phyloP scores from a whole-genome alignment of 2,888 invertebrate species.

The Ellobium chinense region DNA sequence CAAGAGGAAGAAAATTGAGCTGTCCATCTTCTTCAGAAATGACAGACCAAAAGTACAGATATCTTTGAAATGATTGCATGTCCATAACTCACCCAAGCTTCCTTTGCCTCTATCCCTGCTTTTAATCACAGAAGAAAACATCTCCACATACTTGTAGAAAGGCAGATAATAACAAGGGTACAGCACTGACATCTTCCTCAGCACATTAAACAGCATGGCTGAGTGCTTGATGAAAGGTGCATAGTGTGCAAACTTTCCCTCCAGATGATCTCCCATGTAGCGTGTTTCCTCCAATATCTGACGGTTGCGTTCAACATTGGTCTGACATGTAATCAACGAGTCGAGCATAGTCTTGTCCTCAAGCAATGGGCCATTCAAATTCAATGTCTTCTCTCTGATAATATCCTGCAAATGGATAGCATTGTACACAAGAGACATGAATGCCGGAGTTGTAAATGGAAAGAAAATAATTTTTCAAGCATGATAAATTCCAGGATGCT shows the following conservation, averaged over 20 bases:
- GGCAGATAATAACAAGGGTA: constrained; percentile 73
- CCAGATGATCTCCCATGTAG: constrained; percentile 73
- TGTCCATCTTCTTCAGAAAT: no score
- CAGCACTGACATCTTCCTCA: constrained; percentile 69
- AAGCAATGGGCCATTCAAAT: constrained; percentile 70
- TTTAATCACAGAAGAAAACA: constrained; percentile 67
- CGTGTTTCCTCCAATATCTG: constrained; percentile 74
- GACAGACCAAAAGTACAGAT: no score
- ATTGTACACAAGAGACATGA: background rate
- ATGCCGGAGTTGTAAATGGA: background rate
- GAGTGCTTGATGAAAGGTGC: constrained; percentile 72
- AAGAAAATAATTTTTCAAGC: background rate
- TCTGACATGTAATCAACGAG: constrained; percentile 70
- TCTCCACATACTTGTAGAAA: constrained; percentile 70
- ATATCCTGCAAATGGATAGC: constrained; percentile 68
- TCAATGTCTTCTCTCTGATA: constrained; percentile 74
- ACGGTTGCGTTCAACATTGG: constrained; percentile 68
- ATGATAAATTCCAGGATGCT: no score
- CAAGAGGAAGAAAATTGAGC: no score
- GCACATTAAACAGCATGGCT: constrained; percentile 73
- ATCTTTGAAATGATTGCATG: no score
- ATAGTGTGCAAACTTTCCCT: constrained; percentile 74
- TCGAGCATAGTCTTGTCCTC: constrained; percentile 76
- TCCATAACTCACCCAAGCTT: constrained; percentile 64
- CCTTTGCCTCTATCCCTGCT: constrained; percentile 74